These are phyloP conservation scores for Neolamprologus ventralis DNA, from an alignment of 2,113 vertebrate species.

Conservation along the genomic window DNA sequence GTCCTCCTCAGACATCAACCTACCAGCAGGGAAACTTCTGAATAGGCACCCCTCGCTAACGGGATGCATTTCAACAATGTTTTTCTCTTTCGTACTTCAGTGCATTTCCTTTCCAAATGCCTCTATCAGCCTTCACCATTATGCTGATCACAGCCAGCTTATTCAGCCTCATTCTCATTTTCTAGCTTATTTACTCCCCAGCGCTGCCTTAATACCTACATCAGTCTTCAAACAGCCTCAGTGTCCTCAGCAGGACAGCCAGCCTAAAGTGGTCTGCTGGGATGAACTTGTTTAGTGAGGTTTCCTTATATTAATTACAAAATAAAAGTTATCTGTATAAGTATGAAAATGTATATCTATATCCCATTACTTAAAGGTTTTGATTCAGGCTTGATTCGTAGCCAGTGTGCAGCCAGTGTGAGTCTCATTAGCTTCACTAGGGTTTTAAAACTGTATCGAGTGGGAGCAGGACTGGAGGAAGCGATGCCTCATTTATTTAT, in stretches of 20 bases:
- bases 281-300: background rate
- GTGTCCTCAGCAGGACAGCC: background rate
- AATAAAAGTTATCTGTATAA: background rate
- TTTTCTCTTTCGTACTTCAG: background rate
- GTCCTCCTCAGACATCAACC: too few relatives aligned
- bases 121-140: background rate
- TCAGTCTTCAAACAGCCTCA: background rate
- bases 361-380: background rate
- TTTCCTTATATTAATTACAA: background rate
- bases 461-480: background rate
- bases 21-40: too few relatives aligned
- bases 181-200: background rate
- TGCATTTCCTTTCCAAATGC: background rate
- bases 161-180: background rate
- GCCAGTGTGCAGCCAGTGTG: background rate
- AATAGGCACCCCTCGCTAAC: too few relatives aligned
- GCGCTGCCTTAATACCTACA: background rate
- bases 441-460: background rate
- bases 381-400: background rate
- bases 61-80: background rate
- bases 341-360: background rate
- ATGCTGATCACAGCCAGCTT: background rate
- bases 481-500: background rate
- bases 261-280: background rate
- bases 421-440: background rate